Conservation (phyloP, 2,797 vertebrate genomes). For the Dermochelys coriacea region DNA sequence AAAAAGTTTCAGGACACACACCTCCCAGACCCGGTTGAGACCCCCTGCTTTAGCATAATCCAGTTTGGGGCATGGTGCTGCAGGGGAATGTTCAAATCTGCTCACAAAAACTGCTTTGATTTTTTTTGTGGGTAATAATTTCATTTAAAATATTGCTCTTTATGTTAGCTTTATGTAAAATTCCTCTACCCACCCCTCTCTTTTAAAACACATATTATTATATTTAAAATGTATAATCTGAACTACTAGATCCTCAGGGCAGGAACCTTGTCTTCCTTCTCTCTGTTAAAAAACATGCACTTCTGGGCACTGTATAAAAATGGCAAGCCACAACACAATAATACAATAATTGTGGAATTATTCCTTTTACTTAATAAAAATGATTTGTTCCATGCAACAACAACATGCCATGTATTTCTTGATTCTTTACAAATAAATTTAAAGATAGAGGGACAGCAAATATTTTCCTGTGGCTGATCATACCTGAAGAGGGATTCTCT, state of each 20-base stretch:
- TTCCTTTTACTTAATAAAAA: neutral
- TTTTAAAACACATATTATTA: neutral
- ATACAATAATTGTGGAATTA: neutral
- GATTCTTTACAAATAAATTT: neutral
- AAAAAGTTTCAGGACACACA: neutral
- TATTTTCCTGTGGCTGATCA: neutral
- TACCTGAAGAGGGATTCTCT: slow-evolving; percentile 96
- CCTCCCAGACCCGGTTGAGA: neutral
- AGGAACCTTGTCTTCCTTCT: neutral
- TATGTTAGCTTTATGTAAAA: neutral
- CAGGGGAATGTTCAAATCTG: neutral
- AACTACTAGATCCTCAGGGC: neutral
- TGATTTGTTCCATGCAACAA: neutral
- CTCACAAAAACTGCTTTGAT: neutral
- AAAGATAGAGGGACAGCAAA: neutral
- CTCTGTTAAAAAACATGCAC: neutral
- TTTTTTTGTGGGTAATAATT: neutral
- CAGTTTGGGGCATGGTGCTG: neutral
- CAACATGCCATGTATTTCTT: neutral
- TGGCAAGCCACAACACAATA: slow-evolving; percentile 5
- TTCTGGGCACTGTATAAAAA: neutral
- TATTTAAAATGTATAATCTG: neutral
- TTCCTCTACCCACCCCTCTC: neutral
- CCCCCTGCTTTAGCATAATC: neutral
- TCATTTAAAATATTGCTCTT: neutral